Conservation (phyloP, 2,888 invertebrate genomes). For the Polietes domitor region DNA sequence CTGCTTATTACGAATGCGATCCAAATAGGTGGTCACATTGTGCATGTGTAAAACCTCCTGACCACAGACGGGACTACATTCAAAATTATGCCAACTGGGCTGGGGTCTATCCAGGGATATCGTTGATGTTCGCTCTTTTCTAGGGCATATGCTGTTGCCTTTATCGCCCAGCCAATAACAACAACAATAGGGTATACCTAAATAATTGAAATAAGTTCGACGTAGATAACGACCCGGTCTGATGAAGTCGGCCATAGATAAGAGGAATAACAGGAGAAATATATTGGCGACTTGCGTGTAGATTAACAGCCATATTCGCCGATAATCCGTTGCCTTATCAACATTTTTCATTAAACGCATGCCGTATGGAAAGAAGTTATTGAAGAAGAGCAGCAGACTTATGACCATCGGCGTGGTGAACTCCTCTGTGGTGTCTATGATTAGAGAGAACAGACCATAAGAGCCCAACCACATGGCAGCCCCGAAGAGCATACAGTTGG, state of each 20-base stretch:
- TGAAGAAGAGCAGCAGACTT: constrained; percentile 71
- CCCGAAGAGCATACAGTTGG: constrained; percentile 70
- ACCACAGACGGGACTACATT: constrained; percentile 71
- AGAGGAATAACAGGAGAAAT: constrained; percentile 50
- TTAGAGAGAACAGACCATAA: constrained; percentile 72
- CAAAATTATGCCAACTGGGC: constrained; percentile 71
- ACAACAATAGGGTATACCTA: background rate
- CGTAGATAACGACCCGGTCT: constrained; percentile 70
- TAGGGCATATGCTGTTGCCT: background rate
- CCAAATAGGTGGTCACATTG: constrained; percentile 68
- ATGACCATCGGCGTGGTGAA: constrained; percentile 62
- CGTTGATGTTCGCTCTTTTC: background rate
- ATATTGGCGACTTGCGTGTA: constrained; percentile 32
- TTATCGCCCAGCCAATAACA: background rate
- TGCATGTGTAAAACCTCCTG: constrained; percentile 68
- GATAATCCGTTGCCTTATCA: background rate
- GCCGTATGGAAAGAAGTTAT: constrained; percentile 71
- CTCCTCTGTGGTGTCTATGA: constrained; percentile 68
- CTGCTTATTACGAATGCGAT: constrained; percentile 56
- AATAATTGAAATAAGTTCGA: constrained; percentile 53
- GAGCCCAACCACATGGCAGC: constrained; percentile 71
- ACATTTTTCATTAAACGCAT: constrained; percentile 68
- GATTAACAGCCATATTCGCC: constrained; percentile 5
- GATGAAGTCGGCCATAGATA: constrained; percentile 66
- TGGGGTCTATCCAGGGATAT: constrained; percentile 2